A percentile compares a stretch with the other conserved stretches of the same genome.
Conservation (phyloP, 2,113 vertebrate genomes). For the Platanista minor region DNA sequence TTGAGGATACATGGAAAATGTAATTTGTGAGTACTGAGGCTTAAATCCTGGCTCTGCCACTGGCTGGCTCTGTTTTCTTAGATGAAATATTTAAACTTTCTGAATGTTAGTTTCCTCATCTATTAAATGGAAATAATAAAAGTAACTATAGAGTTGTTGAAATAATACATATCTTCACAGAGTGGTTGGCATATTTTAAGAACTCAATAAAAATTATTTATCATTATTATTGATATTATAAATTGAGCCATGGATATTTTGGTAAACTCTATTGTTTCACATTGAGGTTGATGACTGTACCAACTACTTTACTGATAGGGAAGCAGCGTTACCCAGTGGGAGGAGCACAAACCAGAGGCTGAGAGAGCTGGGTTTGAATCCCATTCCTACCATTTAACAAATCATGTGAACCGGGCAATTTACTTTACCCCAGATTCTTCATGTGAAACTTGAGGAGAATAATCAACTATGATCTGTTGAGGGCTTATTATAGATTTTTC, state of each 20-base stretch:
- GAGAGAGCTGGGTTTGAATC: background rate
- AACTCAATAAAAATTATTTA: background rate
- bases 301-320: background rate
- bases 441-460: background rate
- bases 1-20: background rate
- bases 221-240: background rate
- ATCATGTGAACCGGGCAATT: background rate
- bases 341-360: background rate
- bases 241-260: background rate
- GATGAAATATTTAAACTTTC: conserved; percentile 8
- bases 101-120: background rate
- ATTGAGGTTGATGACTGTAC: background rate
- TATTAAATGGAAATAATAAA: background rate
- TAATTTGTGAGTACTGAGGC: background rate
- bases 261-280: background rate
- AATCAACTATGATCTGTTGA: background rate
- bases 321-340: background rate
- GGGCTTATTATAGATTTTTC: background rate
- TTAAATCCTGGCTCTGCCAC: background rate
- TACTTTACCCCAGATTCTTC: background rate
- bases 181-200: background rate
- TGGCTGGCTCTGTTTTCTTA: background rate
- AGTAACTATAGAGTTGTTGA: background rate
- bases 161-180: background rate
- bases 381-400: background rate